Conservation (phyloP, 2,797 vertebrate species). For the Emys orbicularis region DNA sequence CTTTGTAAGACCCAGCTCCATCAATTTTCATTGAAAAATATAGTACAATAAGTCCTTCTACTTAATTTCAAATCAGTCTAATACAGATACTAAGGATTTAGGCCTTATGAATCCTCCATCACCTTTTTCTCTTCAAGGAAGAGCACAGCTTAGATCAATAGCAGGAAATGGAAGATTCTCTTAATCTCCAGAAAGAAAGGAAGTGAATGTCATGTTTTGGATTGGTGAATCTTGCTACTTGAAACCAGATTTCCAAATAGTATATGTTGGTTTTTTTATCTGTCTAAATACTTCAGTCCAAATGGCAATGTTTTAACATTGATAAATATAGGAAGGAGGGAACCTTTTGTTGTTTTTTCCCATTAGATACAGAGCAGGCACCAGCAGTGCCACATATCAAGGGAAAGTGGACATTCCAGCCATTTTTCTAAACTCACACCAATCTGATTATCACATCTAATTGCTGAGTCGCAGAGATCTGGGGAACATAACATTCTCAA, state of each 20-base stretch:
- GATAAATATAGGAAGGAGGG: not conserved
- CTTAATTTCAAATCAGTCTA: not conserved
- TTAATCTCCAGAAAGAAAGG: not conserved
- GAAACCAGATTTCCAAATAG: not conserved
- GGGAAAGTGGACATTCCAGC: not conserved
- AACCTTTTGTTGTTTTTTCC: not conserved
- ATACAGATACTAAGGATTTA: not conserved
- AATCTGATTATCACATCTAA: not conserved
- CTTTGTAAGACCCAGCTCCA: not conserved
- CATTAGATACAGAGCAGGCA: not conserved
- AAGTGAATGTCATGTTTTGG: not conserved
- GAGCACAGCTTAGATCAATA: not conserved
- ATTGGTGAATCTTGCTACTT: not conserved
- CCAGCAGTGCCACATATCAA: not conserved
- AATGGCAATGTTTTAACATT: accelerated
- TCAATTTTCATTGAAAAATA: not conserved
- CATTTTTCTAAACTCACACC: not conserved
- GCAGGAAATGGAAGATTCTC: not conserved
- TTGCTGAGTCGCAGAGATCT: no score
- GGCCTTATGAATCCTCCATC: not conserved
- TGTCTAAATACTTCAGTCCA: not conserved
- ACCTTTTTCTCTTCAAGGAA: not conserved
- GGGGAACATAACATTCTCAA: not conserved
- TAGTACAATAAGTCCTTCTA: not conserved
- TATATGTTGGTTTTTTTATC: accelerated